Conservation (phyloP, 2,888 invertebrate genomes). For the Barypeithes pellucidus region DNA sequence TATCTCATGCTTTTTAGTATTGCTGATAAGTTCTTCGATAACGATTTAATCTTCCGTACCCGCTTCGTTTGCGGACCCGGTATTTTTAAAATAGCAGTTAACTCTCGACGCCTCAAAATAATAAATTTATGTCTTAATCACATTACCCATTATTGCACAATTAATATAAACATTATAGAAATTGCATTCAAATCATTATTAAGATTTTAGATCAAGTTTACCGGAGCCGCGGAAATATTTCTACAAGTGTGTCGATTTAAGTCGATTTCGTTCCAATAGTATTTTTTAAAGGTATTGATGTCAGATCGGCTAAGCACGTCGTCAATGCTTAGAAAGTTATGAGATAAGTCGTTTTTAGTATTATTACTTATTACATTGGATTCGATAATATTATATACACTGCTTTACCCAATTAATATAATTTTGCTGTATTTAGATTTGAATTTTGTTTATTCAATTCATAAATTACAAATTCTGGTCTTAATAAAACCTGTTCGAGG, state of each 20-base stretch:
- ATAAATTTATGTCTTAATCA: no score
- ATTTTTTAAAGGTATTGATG: conserved; percentile 46
- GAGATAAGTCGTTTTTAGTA: conserved; percentile 52
- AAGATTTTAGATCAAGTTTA: conserved; percentile 50
- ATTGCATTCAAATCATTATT: conserved; percentile 31
- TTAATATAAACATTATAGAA: background rate
- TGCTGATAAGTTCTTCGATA: no score
- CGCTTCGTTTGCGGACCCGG: no score
- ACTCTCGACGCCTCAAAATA: no score
- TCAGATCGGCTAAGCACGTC: conserved; percentile 39
- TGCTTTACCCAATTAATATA: conserved; percentile 34
- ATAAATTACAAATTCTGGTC: no score
- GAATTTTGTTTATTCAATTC: background rate
- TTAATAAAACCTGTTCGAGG: no score
- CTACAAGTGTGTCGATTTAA: conserved; percentile 41
- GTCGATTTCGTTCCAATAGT: conserved; percentile 41
- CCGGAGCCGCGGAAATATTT: conserved; percentile 42
- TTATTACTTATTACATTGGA: conserved; percentile 36
- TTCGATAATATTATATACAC: conserved; percentile 48
- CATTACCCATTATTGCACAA: conserved; percentile 2
- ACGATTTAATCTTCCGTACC: no score
- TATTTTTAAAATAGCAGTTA: no score
- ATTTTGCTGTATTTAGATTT: background rate
- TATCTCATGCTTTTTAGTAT: no score
- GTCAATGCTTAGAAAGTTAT: conserved; percentile 52